Evolutionary conservation across 2,797 vertebrate species (phyloP), one percentile per base, ranked within the genome.

Genomic region (Megalops cyprinoides): DNA sequence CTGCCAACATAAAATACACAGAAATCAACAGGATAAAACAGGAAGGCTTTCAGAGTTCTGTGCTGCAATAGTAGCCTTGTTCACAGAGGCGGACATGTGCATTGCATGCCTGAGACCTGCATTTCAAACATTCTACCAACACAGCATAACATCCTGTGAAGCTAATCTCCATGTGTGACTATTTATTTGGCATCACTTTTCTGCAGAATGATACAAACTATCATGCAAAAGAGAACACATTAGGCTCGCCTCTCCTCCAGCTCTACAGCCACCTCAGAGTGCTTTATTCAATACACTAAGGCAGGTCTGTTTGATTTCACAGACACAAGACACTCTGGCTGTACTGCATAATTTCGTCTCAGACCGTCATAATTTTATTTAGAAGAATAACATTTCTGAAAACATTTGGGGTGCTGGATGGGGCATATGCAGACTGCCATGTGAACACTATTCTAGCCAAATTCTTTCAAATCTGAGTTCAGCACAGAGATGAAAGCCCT

Each of bases 111-210:
- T 92, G 89, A 91, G 91, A 91, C 89, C 91, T 91, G 90, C 91
- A 93, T 93, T 92, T 93, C 87, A 93, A 93, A 92, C 91, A 90
- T 91, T 88, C 90, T 91, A 88, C 86, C 89, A 86, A 90, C 90
- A 90, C 88, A 91, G 90, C 94, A 91, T 91, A 92, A 92, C 91
- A 93, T 93, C 91, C 93, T 90, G 90, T 90, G 89, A 91, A 89
- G 92, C 91, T 92, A 93, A 93, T 92, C 92, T 91, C 88, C 79
- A 88, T 86, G 88, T 93, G 91, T 90, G 91, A 92, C 91, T 93
- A 93, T 93, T 92, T 93, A 94, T 94, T 93, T 90, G 90, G 84
- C 88, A 89, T 93, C 92, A 94, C 89, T 89, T 94, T 92, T 90
- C 89, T 90, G 87, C 88, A 84, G 88, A 90, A 90, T 91, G 90